phyloP scores from a whole-genome alignment of 1,140 invertebrate genomes.

The Dendroctonus ponderosae region DNA sequence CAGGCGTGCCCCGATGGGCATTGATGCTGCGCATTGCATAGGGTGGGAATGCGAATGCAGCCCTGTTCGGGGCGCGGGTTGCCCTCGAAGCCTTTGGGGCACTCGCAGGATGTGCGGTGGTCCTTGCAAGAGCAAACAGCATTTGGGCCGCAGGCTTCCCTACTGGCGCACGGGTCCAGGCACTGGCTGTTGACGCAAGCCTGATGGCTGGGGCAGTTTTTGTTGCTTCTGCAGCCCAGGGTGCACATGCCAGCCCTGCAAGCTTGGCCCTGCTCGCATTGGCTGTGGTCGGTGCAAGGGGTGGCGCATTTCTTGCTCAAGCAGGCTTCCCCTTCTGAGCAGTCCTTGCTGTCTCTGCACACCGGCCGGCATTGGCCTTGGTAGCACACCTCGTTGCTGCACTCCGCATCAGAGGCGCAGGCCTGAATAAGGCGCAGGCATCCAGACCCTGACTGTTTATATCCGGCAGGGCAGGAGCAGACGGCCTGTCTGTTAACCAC shows the following conservation, averaged over 20 bases:
- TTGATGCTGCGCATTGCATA: slow-evolving; percentile 63
- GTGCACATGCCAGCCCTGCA: slow-evolving; percentile 76
- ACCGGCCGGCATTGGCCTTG: slow-evolving; percentile 81
- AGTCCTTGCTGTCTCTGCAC: slow-evolving; percentile 75
- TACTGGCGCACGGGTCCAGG: slow-evolving; percentile 73
- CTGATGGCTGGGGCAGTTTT: slow-evolving; percentile 71
- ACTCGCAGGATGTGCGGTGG: slow-evolving; percentile 71
- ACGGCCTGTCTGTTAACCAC: slow-evolving; percentile 70
- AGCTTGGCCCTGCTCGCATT: slow-evolving; percentile 77
- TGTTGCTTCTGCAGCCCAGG: slow-evolving; percentile 78
- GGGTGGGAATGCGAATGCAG: slow-evolving; percentile 71
- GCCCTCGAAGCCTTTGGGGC: slow-evolving; percentile 79
- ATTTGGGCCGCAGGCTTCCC: slow-evolving; percentile 80
- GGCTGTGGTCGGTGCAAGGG: slow-evolving; percentile 74
- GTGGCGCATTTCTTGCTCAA: slow-evolving; percentile 73
- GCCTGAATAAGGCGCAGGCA: slow-evolving; percentile 67
- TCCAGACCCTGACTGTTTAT: slow-evolving; percentile 63
- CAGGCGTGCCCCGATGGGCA: slow-evolving; percentile 75
- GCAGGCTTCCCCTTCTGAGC: slow-evolving; percentile 77
- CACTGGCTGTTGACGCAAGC: slow-evolving; percentile 83
- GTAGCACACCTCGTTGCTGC: slow-evolving; percentile 72
- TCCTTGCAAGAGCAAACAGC: slow-evolving; percentile 73
- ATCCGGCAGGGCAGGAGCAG: slow-evolving; percentile 73
- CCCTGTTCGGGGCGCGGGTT: slow-evolving; percentile 87
- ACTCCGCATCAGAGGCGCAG: slow-evolving; percentile 74